These are phyloP conservation scores for Chinchilla lanigera DNA, from an alignment of 2,113 vertebrate genomes.

Conservation along the genomic window DNA sequence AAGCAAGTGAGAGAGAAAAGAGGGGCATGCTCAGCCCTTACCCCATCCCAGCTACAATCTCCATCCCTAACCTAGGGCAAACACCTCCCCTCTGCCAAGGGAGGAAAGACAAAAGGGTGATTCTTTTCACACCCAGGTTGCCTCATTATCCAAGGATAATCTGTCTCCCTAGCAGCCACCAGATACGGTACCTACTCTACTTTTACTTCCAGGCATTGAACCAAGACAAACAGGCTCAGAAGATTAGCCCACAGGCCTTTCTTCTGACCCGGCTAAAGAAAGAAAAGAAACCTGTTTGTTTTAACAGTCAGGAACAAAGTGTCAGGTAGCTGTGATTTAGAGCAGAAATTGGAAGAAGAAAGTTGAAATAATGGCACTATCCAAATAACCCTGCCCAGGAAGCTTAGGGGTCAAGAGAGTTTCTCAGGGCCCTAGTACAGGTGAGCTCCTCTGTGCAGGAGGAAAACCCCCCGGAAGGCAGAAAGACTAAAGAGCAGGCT, in stretches of 20 bases:
- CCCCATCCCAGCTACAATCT: no score
- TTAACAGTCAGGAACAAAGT: constrained; percentile 59
- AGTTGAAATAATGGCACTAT: constrained; percentile 59
- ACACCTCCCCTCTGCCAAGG: background rate
- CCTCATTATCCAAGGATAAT: constrained; percentile 29
- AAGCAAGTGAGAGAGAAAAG: background rate
- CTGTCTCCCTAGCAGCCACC: constrained; percentile 24
- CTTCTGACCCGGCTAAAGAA: constrained; percentile 72
- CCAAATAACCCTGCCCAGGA: constrained; percentile 67
- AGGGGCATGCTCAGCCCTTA: accelerated
- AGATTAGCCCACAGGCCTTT: constrained; percentile 59
- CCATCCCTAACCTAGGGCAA: background rate
- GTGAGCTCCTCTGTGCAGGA: background rate
- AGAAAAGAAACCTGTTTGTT: constrained; percentile 71
- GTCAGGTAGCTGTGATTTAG: constrained; percentile 77
- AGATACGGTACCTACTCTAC: background rate
- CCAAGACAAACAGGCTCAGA: constrained; percentile 71
- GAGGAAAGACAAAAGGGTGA: constrained; percentile 37
- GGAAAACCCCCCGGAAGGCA: background rate
- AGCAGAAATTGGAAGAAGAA: constrained; percentile 73
- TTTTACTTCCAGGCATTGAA: constrained; percentile 52
- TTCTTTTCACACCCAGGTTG: constrained; percentile 43
- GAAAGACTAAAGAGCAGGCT: background rate
- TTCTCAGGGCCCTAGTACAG: constrained; percentile 46
- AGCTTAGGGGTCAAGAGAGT: constrained; percentile 57